Evolutionary conservation across 2,113 vertebrate genomes (phyloP).

Genomic region (Sinocyclocheilus anshuiensis): DNA sequence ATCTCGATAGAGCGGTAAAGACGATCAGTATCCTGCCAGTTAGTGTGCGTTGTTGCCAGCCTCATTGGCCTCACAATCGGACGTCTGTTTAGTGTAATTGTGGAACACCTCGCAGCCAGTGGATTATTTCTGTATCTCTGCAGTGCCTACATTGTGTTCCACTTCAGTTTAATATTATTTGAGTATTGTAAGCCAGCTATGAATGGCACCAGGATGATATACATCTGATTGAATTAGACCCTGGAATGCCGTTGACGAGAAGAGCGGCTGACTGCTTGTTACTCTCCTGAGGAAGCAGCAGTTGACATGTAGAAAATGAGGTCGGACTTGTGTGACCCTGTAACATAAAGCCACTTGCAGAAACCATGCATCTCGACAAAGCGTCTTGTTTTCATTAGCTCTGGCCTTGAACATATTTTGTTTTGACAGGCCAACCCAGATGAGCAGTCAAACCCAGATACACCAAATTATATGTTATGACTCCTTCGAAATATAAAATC

Average conservation of each 20-base stretch:
- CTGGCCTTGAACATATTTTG: neutral
- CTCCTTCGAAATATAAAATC: no score
- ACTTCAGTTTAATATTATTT: conserved; percentile 15
- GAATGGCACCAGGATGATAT: conserved; percentile 2
- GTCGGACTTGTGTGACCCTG: neutral
- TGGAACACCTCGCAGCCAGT: conserved; percentile 20
- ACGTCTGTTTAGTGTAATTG: conserved; percentile 32
- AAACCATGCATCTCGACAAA: neutral
- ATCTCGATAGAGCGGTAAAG: conserved; percentile 44
- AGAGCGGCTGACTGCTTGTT: neutral
- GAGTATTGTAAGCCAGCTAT: conserved; percentile 5
- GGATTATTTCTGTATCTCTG: conserved; percentile 6
- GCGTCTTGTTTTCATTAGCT: neutral
- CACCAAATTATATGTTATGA: no score
- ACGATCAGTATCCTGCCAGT: neutral
- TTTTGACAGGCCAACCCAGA: neutral
- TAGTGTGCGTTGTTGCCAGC: conserved; percentile 7
- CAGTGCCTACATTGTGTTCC: neutral
- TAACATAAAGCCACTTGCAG: neutral
- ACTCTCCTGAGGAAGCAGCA: neutral
- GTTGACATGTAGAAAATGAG: neutral
- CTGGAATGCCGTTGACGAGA: conserved; percentile 18
- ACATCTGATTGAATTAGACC: conserved; percentile 16
- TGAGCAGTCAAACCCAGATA: neutral
- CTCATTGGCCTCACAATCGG: neutral